A percentile compares a stretch with the other conserved stretches of the same genome.
Evolutionary conservation across 2,113 vertebrate genomes (phyloP).

Genomic region (Malurus cyaneus): DNA sequence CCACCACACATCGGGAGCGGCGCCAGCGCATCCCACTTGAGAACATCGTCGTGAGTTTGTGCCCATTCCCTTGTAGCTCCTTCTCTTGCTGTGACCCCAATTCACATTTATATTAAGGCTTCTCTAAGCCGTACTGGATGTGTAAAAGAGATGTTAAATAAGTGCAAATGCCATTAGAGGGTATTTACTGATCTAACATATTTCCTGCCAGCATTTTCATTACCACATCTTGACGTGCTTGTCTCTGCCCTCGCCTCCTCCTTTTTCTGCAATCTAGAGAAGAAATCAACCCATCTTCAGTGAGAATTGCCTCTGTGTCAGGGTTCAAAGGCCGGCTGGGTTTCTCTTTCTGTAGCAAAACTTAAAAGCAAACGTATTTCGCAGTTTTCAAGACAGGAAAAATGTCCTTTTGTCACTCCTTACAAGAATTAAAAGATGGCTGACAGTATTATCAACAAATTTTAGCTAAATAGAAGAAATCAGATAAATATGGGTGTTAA

Average conservation of each 20-base stretch:
- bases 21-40: not conserved
- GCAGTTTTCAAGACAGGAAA: not conserved
- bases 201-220: conserved; percentile 26
- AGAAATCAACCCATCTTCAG: not conserved
- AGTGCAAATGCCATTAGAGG: conserved; percentile 34
- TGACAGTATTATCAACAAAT: not conserved
- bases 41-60: not conserved
- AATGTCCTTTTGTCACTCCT: not conserved
- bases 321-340: not conserved
- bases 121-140: not conserved
- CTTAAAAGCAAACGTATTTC: not conserved
- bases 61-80: not conserved
- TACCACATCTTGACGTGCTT: not conserved
- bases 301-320: conserved; percentile 24
- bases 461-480: not conserved
- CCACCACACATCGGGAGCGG: not conserved
- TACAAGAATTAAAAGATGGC: not conserved
- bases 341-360: not conserved
- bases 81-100: not conserved
- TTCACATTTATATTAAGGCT: conserved; percentile 1
- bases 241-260: not conserved
- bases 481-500: not conserved
- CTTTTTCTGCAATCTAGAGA: not conserved
- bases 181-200: conserved; percentile 13
- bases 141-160: conserved; percentile 29